Evolutionary conservation across 2,113 vertebrate species (phyloP), one percentile per base, ranked within the genome.

Genomic region (Ibidorhyncha struthersii): DNA sequence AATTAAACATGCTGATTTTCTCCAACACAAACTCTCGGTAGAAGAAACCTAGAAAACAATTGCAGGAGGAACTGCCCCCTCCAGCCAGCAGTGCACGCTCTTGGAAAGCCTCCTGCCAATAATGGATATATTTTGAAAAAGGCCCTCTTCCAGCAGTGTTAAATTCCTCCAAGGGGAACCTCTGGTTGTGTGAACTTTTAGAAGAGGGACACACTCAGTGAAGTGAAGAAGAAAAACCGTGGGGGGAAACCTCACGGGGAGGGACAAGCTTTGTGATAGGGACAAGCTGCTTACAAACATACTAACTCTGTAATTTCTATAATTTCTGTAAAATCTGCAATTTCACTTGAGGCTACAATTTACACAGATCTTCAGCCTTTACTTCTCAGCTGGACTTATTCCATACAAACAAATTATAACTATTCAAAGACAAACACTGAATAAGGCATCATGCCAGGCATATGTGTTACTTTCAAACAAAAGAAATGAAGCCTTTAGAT

Each of bases 331-430:
- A 86, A 92, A 86, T 94, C 67, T 69, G 32, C 81, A 80, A 58
- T 85, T 96, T 95, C 40, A 89, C 6, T 86, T 58, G n/a, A 92
- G 77, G 74, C 85, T 91, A 26, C 72, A 71, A 89, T 93, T 96
- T 91, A 86, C 43, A 77, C 45, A 80, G 73, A 90, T 88, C 71
- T 93, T 86, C 45, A 82, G 69, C 79, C 91, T 93, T 78, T 56
- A 78, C 34, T 76, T 92, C 84, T 83, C 96, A 91, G 74, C 47
- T 49, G 47, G 47, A 49, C 73, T 92, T 73, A 47, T 3, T 92
- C 86, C 52, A 61, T 70, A 86, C 50, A 74, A 91, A 89, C 59
- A 84, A 94, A 96, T 83, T 83, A 36, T 12, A 74, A 92, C 73
- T 61, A 93, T 85, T 89, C 55, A 82, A 85, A 96, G 61, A 36